Evolutionary conservation across 2,888 invertebrate genomes (phyloP), one percentile per base, ranked within the genome.

Genomic region (Campoplex nolae): DNA sequence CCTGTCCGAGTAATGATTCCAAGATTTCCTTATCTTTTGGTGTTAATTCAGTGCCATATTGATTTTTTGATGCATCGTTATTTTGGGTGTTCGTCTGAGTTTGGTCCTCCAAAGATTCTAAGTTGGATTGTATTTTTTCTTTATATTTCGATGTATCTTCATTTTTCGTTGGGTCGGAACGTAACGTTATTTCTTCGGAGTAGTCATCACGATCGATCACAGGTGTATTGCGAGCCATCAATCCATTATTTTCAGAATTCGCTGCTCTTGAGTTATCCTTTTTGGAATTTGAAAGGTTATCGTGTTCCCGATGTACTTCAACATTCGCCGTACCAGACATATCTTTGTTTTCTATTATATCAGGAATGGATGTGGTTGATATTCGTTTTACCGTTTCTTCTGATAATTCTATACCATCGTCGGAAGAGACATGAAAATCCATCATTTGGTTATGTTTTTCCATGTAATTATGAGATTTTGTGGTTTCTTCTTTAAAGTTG

Each of bases 1-100:
- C 89, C 11, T 88, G 85, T 45, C 89, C 91, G 35, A 93, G 90
- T 48, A 90, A 76, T 7, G 85, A 89, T 74, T 76, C 80, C 13
- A 91, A 75, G 13, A 89, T 73, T 16, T 51, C 1, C n/a, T 51
- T 7, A 51, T 51, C 51, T 18, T 51, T 7, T 1, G 16, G 1
- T 7, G 51, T n/a, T 18, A 51, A 51, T 18, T 51, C 51, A 51
- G 6, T 16, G 51, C 18, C 18, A 77, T 48, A 16, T 32, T 73
- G n/a, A 51, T 65, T 2, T 35, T 65, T 11, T 11, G n/a, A 77
- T 56, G 8, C n/a, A 35, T 73, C n/a, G 4, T 56, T 7, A 48
- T 18, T 28, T 7, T 28, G 28, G 23, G n/a, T 11, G 9, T 23
- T n/a, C 42, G 68, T 9, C 11, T 16, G 42, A 23, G 42, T 42